These are phyloP conservation scores for Anas georgica DNA, from an alignment of 2,797 vertebrate genomes.

Conservation along the genomic window DNA sequence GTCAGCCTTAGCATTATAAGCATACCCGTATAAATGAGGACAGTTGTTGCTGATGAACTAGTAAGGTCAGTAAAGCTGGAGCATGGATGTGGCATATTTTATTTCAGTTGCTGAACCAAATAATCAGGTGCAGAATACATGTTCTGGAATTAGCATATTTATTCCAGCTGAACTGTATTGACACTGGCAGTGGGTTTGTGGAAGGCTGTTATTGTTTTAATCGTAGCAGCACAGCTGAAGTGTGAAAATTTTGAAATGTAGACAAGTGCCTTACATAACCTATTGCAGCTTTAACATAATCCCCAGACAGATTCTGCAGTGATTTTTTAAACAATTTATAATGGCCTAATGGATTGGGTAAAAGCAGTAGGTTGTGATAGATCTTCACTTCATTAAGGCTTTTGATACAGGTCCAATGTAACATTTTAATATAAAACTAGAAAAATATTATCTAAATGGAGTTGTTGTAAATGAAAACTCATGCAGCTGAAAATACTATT, in stretches of 20 bases:
- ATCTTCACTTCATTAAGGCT: not conserved
- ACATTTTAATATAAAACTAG: not conserved
- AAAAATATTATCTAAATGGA: not conserved
- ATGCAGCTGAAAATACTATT: not conserved
- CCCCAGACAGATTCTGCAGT: not conserved
- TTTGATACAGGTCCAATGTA: not conserved
- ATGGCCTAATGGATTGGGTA: not conserved
- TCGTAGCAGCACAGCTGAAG: conserved; percentile 26
- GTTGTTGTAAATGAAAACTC: not conserved
- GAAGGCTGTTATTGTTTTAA: conserved; percentile 18
- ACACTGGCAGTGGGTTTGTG: not conserved
- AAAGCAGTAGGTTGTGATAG: not conserved
- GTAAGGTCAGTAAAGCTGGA: conserved; percentile 24
- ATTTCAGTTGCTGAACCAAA: conserved; percentile 38
- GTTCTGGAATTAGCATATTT: conserved; percentile 47
- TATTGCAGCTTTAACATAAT: not conserved
- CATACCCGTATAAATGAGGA: not conserved
- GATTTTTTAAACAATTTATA: conserved; percentile 17
- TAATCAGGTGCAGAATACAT: conserved; percentile 38
- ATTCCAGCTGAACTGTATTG: conserved; percentile 46
- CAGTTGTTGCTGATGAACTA: not conserved
- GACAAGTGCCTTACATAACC: conserved; percentile 41
- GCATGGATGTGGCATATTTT: not conserved
- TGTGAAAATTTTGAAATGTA: conserved; percentile 50
- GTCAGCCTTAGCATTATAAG: not conserved